These are phyloP conservation scores for Brachyrhaphis roseni DNA, from an alignment of 2,797 vertebrate species.

Conservation along the genomic window DNA sequence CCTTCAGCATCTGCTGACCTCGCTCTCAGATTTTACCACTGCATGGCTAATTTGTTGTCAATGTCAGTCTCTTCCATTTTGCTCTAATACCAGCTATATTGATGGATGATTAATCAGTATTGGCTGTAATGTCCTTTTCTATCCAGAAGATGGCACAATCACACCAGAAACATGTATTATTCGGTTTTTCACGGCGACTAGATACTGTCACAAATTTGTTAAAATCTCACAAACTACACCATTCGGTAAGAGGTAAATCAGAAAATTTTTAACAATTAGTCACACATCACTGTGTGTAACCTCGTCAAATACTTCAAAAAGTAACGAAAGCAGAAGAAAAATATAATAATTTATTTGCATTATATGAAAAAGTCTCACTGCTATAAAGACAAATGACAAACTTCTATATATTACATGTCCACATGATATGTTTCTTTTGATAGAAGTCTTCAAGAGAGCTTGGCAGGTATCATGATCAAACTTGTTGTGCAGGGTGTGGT, in stretches of 20 bases:
- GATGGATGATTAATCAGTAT: not conserved
- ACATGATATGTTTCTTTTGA: not conserved
- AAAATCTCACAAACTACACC: not conserved
- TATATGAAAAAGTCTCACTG: conserved; percentile 20
- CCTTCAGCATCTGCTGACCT: not conserved
- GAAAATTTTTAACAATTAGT: not conserved
- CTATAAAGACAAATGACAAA: not conserved
- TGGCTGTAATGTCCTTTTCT: conserved; percentile 1
- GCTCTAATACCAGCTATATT: not conserved
- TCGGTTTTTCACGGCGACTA: not conserved
- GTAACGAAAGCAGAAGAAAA: conserved; percentile 19
- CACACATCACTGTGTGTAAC: not conserved
- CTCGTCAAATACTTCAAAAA: not conserved
- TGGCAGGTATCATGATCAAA: not conserved
- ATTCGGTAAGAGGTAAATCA: not conserved
- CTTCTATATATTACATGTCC: not conserved
- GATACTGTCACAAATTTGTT: not conserved
- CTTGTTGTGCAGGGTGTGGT: not conserved
- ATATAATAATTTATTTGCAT: conserved; percentile 48
- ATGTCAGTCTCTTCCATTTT: not conserved
- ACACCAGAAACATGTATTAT: not conserved
- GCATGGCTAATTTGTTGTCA: not conserved
- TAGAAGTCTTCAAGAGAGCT: not conserved
- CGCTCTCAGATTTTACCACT: not conserved
- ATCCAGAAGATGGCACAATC: conserved; percentile 54